These are phyloP conservation scores for Apamea monoglypha DNA, from an alignment of 2,888 invertebrate genomes.

Conservation along the genomic window DNA sequence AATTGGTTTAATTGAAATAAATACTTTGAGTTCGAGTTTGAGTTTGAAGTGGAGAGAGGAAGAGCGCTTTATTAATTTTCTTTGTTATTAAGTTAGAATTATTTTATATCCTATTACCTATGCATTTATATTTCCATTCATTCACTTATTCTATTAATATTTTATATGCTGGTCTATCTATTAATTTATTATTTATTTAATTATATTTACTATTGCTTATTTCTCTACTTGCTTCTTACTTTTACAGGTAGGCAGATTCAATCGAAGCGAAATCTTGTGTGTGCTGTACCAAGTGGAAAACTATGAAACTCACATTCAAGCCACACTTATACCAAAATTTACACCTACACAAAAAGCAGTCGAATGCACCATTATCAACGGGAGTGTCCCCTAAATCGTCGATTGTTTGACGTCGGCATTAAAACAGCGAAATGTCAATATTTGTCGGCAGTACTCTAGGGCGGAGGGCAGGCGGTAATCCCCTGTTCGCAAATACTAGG, in stretches of 20 bases:
- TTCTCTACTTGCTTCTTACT: too few relatives aligned
- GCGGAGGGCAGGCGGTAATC: conserved; percentile 83
- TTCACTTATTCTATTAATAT: too few relatives aligned
- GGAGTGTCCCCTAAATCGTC: conserved; percentile 81
- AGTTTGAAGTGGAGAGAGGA: too few relatives aligned
- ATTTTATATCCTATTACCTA: too few relatives aligned
- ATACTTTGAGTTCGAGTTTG: too few relatives aligned
- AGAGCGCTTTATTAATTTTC: too few relatives aligned
- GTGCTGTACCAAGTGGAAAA: not conserved
- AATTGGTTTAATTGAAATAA: too few relatives aligned
- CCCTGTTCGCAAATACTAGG: conserved; percentile 84
- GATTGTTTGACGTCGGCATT: conserved; percentile 90
- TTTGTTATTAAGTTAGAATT: too few relatives aligned
- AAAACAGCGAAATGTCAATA: conserved; percentile 90
- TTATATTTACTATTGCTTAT: too few relatives aligned
- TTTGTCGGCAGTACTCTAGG: conserved; percentile 80
- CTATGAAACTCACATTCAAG: not conserved
- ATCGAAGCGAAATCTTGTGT: not conserved
- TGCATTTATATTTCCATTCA: too few relatives aligned
- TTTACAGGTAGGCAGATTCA: not conserved
- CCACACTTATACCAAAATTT: not conserved
- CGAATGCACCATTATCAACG: conserved; percentile 62
- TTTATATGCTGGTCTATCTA: too few relatives aligned
- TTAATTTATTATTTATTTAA: too few relatives aligned
- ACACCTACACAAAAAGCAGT: not conserved